Evolutionary conservation across 1,140 invertebrate genomes (phyloP).

Genomic region (Heliconius nattereri): DNA sequence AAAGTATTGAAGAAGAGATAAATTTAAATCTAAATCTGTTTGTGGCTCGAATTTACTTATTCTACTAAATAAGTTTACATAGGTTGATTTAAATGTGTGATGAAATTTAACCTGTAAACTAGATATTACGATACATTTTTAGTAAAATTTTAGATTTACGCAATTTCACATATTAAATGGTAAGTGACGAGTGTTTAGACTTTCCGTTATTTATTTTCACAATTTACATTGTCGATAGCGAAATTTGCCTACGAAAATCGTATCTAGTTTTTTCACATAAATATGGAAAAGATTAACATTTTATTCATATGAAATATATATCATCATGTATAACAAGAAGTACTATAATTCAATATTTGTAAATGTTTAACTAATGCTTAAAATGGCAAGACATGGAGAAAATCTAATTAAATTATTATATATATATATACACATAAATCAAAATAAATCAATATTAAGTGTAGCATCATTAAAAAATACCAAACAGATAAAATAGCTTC

Average conservation of each 20-base stretch:
- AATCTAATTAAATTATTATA: slow-evolving; percentile 15
- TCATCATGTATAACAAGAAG: slow-evolving; percentile 27
- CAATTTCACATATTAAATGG: too few relatives aligned
- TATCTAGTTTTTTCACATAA: too few relatives aligned
- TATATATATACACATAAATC: neutral
- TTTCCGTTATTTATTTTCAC: too few relatives aligned
- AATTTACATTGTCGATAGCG: too few relatives aligned
- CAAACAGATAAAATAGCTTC: neutral
- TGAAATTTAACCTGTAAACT: too few relatives aligned
- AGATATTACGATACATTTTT: too few relatives aligned
- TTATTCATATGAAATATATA: neutral
- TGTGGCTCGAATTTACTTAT: slow-evolving; percentile 2
- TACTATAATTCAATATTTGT: slow-evolving; percentile 60
- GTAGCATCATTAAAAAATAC: neutral
- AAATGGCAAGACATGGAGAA: slow-evolving; percentile 56
- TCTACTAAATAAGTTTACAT: neutral
- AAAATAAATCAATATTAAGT: slow-evolving; percentile 4
- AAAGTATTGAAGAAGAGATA: neutral
- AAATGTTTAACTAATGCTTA: slow-evolving; percentile 47
- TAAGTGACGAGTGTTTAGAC: too few relatives aligned
- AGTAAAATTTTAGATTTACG: too few relatives aligned
- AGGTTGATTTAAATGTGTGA: neutral
- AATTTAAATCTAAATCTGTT: neutral
- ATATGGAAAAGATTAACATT: too few relatives aligned
- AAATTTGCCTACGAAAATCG: too few relatives aligned